Evolutionary conservation across 1,140 invertebrate species (phyloP), one percentile per base, ranked within the genome.

Genomic region (Phocides pigmalion): DNA sequence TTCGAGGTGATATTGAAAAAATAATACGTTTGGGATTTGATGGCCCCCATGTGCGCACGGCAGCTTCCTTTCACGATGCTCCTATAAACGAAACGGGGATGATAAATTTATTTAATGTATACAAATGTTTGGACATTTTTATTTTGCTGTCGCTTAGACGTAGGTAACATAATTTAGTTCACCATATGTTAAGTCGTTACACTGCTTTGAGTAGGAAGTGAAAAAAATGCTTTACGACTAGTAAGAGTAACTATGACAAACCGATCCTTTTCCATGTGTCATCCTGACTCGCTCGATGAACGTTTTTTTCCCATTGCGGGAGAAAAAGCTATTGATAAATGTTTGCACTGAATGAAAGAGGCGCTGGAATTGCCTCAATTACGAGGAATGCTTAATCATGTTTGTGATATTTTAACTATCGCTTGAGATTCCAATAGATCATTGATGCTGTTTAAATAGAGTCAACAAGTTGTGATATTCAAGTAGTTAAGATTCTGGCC

Each of bases 41-140:
- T 73, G 82, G 76, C 79, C 86, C 86, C 86, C 86, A 88, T 84
- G 82, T 87, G 88, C 73, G 79, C 79, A n/a, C 65, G 70, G 81
- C 85, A 86, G 83, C 84, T 90, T 90, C 87, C 87, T 90, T 89
- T 86, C 76, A 78, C 71, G 74, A 76, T 74, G 74, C 62, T 74
- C 53, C 64, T 79, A 80, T 76, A 77, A 82, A 86, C 71, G 81
- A 82, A 82, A 80, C 76, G 70, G 77, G 62, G 82, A 89, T 88
- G 86, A 90, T 90, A 90, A 90, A 90, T 90, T 90, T 89, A 86
- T 89, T 87, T 88, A 86, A 89, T 89, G 87, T 90, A 88, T 90
- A 90, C 88, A 90, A 90, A 90, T 90, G 85, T 90, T 90, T 90
- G 87, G 88, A 90, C 87, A 89, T 89, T 89, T 90, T 89, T 89